Evolutionary conservation across 2,888 invertebrate species (phyloP).

Genomic region (Luffia ferchaultella): DNA sequence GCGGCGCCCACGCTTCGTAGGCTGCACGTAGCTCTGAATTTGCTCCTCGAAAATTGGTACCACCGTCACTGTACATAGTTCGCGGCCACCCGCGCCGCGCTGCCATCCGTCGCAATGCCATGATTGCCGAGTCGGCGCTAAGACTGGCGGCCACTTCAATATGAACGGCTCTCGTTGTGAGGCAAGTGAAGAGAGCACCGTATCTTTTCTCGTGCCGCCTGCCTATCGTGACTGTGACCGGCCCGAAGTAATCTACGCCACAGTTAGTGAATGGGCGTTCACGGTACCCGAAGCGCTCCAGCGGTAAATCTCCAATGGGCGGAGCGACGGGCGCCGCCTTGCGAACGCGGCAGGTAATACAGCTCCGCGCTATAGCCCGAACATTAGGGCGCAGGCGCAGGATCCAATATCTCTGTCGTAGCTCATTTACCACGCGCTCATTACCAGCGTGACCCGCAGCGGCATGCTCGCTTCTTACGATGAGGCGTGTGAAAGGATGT

Average conservation of each 20-base stretch:
- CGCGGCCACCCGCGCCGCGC: background rate
- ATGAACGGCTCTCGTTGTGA: background rate
- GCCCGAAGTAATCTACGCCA: constrained; percentile 3
- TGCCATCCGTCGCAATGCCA: background rate
- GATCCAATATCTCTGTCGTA: too few species aligned
- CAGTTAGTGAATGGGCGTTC: background rate
- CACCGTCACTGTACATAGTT: constrained; percentile 2
- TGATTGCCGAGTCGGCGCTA: background rate
- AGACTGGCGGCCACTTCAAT: constrained; percentile 1
- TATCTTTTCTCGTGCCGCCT: background rate
- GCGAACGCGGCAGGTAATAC: constrained; percentile 7
- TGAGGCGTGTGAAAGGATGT: background rate
- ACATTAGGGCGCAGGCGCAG: constrained; percentile 7
- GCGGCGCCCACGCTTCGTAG: background rate
- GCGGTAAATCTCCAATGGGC: constrained; percentile 7
- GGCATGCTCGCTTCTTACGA: too few species aligned
- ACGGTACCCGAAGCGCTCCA: constrained; percentile 1
- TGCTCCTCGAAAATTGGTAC: constrained; percentile 1
- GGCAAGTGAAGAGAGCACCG: constrained; percentile 1
- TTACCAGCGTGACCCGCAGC: too few species aligned
- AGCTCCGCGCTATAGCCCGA: constrained; percentile 1
- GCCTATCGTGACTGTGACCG: constrained; percentile 1
- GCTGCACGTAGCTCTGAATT: constrained; percentile 4
- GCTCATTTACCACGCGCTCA: too few species aligned
- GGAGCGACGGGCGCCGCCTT: constrained; percentile 7